Conservation (phyloP, 2,888 invertebrate genomes). For the Thecophora atra region DNA sequence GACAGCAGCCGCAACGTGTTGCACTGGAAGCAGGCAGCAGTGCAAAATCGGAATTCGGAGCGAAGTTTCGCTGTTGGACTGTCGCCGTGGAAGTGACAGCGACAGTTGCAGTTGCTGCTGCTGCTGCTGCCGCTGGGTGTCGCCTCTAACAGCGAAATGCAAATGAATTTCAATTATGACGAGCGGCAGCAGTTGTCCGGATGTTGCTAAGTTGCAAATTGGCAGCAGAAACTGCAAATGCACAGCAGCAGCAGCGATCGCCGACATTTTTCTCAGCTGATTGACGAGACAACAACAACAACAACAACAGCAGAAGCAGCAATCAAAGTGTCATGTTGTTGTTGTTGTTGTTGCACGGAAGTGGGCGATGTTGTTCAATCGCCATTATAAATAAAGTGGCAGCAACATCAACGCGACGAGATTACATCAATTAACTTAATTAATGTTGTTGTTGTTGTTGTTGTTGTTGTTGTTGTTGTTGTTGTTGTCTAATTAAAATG, state of each 20-base stretch:
- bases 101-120: conserved; percentile 21
- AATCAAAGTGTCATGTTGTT: conserved; percentile 31
- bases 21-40: not conserved
- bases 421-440: conserved; percentile 23
- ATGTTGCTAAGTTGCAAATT: conserved; percentile 54
- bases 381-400: conserved; percentile 27
- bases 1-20: too few species aligned
- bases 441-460: conserved; percentile 23
- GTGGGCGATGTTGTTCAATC: conserved; percentile 28
- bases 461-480: conserved; percentile 12
- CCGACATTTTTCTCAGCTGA: conserved; percentile 6
- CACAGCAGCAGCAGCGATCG: conserved; percentile 14
- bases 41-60: not conserved
- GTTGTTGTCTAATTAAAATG: conserved; percentile 20
- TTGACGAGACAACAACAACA: conserved; percentile 6
- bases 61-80: not conserved
- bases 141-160: conserved; percentile 50
- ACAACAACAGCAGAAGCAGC: conserved; percentile 21
- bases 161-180: conserved; percentile 62
- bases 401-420: conserved; percentile 20
- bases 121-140: conserved; percentile 23
- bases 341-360: conserved; percentile 20
- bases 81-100: not conserved
- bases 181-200: conserved; percentile 64
- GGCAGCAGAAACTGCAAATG: conserved; percentile 44